A percentile compares a stretch with the other conserved stretches of the same genome.
phyloP scores from a whole-genome alignment of 2,113 vertebrate species.

The Menura novaehollandiae region DNA sequence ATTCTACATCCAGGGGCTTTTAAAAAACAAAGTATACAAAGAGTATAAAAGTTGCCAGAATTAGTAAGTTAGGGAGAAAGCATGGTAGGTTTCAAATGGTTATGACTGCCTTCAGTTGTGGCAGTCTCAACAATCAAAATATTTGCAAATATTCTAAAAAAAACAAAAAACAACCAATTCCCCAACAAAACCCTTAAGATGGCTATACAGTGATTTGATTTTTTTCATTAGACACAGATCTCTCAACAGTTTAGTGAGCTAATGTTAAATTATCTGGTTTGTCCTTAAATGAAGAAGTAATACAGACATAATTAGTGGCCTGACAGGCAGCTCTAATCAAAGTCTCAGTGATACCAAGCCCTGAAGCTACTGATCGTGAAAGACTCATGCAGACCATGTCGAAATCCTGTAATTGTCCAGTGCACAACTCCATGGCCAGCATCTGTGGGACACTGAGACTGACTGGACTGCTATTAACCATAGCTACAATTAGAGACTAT shows the following conservation, averaged over 20 bases:
- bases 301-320: slow-evolving; percentile 39
- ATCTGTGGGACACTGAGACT: background rate
- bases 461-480: background rate
- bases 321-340: slow-evolving; percentile 57
- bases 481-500: background rate
- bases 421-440: background rate
- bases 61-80: background rate
- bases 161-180: background rate
- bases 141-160: background rate
- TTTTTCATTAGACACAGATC: background rate
- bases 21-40: background rate
- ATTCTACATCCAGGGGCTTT: background rate
- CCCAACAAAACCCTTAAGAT: background rate
- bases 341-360: slow-evolving; percentile 26
- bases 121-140: background rate
- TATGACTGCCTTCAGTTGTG: background rate
- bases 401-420: slow-evolving; percentile 27
- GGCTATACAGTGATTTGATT: background rate
- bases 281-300: slow-evolving; percentile 39
- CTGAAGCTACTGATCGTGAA: slow-evolving; percentile 46
- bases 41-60: background rate
- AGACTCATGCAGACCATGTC: background rate
- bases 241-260: background rate
- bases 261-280: slow-evolving; percentile 24
- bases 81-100: background rate